phyloP scores from a whole-genome alignment of 2,797 vertebrate genomes.

The Chaetophractus vellerosus region DNA sequence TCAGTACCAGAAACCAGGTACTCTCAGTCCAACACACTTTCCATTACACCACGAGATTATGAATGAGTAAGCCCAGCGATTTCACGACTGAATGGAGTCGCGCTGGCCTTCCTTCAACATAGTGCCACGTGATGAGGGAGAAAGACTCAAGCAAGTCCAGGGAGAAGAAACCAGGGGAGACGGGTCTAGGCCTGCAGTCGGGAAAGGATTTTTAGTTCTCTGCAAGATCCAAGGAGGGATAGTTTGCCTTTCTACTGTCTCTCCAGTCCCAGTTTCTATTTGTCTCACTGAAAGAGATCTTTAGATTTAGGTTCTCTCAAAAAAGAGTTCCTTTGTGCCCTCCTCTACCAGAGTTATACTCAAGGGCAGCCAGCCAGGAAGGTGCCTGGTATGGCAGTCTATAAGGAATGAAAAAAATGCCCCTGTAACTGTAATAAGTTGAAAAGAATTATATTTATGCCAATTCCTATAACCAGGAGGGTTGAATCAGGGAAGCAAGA shows the following conservation, averaged over 20 bases:
- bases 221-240: accelerated
- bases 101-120: not conserved
- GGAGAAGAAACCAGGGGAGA: not conserved
- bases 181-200: not conserved
- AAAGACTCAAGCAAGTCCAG: not conserved
- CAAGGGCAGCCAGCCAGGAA: slow-evolving; percentile 16
- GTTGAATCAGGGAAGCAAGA: not conserved
- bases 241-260: not conserved
- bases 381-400: not conserved
- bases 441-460: not conserved
- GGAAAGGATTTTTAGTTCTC: not conserved
- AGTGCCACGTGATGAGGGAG: not conserved
- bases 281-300: not conserved
- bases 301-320: not conserved
- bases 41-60: not conserved
- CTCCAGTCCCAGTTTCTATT: not conserved
- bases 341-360: not conserved
- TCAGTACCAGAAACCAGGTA: slow-evolving; percentile 39
- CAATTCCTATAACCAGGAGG: not conserved
- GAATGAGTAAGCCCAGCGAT: not conserved
- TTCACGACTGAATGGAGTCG: not conserved
- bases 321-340: not conserved
- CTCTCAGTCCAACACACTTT: not conserved
- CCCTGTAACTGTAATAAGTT: not conserved
- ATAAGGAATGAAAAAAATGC: slow-evolving; percentile 9